Evolutionary conservation across 2,888 invertebrate genomes (phyloP), one percentile per base, ranked within the genome.

Genomic region (Cryptus viduatorius): DNA sequence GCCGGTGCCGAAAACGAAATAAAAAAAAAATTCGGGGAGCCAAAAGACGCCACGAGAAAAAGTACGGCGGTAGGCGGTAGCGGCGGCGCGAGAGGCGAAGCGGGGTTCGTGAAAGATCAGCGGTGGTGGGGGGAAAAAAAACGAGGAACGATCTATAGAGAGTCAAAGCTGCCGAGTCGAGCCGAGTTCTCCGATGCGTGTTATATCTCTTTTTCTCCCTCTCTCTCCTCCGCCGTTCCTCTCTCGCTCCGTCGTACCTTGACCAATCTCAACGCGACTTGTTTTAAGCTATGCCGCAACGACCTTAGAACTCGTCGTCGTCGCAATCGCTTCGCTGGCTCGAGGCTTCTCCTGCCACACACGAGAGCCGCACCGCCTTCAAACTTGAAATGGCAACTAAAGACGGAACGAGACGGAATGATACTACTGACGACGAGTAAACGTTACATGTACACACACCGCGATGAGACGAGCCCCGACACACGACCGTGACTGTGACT

Each of bases 181-280:
- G 44, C 46, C 53, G 69, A 79, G 71, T 24, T 24, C 50, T 7
- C 61, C 50, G 56, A 24, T 69, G 79, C 75, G 82, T 65, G 53
- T 31, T 73, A 29, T 67, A 50, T 48, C 50, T 50, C 24, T 65
- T 53, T 56, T 19, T 53, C 31, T 65, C 19, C 42, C 31, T 69
- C 29, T 65, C 53, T 65, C 53, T 68, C 76, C 56, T 67, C 78
- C 78, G 29, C 77, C 82, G 61, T 46, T 29, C 68, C 59, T 61
- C 61, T 69, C 76, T 19, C 56, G 84, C 84, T 75, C 76, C 76
- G 91, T 91, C 90, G 92, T 92, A 92, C 92, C 92, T 93, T 93
- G 93, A 93, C 93, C 93, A 93, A 93, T 92, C 93, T 92, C 92
- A 93, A 93, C 91, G 91, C 91, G 89, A 92, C 92, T 92, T 91